phyloP scores from a whole-genome alignment of 2,888 invertebrate genomes.

The Ichneumon xanthorius region DNA sequence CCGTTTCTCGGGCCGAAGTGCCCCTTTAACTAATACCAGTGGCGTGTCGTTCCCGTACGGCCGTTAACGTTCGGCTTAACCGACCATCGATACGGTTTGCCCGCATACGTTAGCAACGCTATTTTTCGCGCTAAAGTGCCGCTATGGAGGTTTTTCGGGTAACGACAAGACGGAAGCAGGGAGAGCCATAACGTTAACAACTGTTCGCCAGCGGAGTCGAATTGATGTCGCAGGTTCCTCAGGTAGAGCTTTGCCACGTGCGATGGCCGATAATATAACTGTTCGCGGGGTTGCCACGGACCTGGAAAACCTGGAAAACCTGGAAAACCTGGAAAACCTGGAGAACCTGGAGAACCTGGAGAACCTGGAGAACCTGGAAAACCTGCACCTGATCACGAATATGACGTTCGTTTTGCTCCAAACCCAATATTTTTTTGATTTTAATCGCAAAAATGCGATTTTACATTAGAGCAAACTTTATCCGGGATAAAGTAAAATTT shows the following conservation, averaged over 20 bases:
- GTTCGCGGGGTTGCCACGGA: too few relatives aligned
- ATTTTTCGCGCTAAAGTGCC: not conserved
- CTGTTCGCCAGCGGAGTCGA: not conserved
- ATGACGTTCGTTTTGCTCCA: too few relatives aligned
- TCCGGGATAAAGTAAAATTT: too few relatives aligned
- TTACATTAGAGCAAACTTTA: too few relatives aligned
- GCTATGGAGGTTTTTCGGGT: not conserved
- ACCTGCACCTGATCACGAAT: too few relatives aligned
- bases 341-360: too few relatives aligned
- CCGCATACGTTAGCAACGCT: not conserved
- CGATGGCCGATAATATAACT: not conserved
- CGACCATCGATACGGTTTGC: slow-evolving; percentile 4
- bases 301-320: too few relatives aligned
- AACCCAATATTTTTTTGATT: too few relatives aligned
- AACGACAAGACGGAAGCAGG: not conserved
- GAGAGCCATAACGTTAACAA: not conserved
- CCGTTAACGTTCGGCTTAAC: not conserved
- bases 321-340: too few relatives aligned
- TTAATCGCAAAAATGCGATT: too few relatives aligned
- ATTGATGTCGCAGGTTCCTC: not conserved
- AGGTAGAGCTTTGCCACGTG: not conserved
- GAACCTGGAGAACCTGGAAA: too few relatives aligned
- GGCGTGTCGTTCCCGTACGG: not conserved
- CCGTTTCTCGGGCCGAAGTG: not conserved
- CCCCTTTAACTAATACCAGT: not conserved